Conservation (phyloP, 2,113 vertebrate genomes). For the Cyphomyrus plagiostoma region DNA sequence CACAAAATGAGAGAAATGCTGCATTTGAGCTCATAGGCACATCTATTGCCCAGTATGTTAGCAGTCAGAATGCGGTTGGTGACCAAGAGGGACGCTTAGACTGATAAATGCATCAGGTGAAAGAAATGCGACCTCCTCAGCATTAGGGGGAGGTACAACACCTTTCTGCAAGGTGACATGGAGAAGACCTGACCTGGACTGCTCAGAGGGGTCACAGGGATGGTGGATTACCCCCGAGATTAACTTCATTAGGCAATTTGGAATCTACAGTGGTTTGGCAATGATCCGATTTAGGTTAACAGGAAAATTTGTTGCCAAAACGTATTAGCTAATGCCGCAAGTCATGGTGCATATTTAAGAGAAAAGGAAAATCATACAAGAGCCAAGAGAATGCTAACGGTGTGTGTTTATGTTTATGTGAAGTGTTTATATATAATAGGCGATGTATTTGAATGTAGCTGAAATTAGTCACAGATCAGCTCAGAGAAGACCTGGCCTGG, state of each 20-base stretch:
- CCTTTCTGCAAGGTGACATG: conserved; percentile 32
- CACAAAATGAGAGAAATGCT: conserved; percentile 36
- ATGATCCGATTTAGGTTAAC: neutral
- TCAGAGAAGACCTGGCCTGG: conserved; percentile 61
- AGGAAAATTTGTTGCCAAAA: neutral
- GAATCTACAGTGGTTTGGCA: neutral
- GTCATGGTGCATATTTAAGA: neutral
- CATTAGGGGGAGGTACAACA: conserved; percentile 65
- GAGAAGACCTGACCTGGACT: neutral
- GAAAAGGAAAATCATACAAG: neutral
- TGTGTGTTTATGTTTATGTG: neutral
- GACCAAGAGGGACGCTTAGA: conserved; percentile 53
- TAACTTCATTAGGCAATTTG: neutral
- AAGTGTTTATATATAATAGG: conserved; percentile 46
- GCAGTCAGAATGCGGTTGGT: conserved; percentile 61
- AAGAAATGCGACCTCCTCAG: conserved; percentile 62
- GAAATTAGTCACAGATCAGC: conserved; percentile 77
- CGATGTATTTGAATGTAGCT: conserved; percentile 42
- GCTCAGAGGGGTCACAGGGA: neutral
- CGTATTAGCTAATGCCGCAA: neutral
- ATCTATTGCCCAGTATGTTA: conserved; percentile 46
- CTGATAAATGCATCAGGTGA: conserved; percentile 71
- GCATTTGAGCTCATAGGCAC: neutral
- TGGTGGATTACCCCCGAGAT: neutral
- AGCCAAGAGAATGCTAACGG: neutral